A percentile compares a stretch with the other conserved stretches of the same genome.
Evolutionary conservation across 2,113 vertebrate genomes (phyloP).

Genomic region (Periophthalmodon schlosseri): DNA sequence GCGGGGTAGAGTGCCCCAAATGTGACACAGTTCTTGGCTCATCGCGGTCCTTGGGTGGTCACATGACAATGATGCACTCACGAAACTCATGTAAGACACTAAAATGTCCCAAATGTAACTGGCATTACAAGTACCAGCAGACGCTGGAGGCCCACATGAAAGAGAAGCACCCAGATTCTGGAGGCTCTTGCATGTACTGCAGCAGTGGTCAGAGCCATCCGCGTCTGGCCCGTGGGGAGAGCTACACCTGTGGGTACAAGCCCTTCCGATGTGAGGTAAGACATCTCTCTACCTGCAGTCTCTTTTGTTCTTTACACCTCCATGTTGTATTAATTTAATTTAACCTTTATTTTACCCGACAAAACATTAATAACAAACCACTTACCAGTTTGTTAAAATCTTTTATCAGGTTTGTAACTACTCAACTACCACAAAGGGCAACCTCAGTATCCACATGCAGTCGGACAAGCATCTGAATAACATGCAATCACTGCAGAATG

Average conservation of each 20-base stretch:
- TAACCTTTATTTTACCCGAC: too few relatives aligned
- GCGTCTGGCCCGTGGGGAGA: slow-evolving; percentile 95
- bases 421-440: slow-evolving; percentile 99
- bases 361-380: too few relatives aligned
- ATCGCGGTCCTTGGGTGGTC: slow-evolving; percentile 94
- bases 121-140: slow-evolving; percentile 99
- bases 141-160: slow-evolving; percentile 99
- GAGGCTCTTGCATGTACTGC: slow-evolving; percentile 93
- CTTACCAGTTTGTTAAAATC: not conserved
- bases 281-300: not conserved
- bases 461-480: slow-evolving; percentile 99
- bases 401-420: slow-evolving; percentile 92
- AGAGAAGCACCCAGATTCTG: slow-evolving; percentile 98
- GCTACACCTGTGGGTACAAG: slow-evolving; percentile 99
- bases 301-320: not conserved
- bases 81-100: slow-evolving; percentile 99
- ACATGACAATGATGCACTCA: slow-evolving; percentile 99
- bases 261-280: slow-evolving; percentile 93
- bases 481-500: slow-evolving; percentile 99
- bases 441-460: slow-evolving; percentile 99
- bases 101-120: slow-evolving; percentile 99
- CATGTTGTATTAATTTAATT: not conserved
- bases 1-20: slow-evolving; percentile 97
- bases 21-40: slow-evolving; percentile 97
- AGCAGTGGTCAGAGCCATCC: slow-evolving; percentile 96